Percentiles rank a stretch among this genome's conserved stretches.
These are phyloP conservation scores for Watsonalla binaria DNA, from an alignment of 2,888 invertebrate species.

Conservation along the genomic window DNA sequence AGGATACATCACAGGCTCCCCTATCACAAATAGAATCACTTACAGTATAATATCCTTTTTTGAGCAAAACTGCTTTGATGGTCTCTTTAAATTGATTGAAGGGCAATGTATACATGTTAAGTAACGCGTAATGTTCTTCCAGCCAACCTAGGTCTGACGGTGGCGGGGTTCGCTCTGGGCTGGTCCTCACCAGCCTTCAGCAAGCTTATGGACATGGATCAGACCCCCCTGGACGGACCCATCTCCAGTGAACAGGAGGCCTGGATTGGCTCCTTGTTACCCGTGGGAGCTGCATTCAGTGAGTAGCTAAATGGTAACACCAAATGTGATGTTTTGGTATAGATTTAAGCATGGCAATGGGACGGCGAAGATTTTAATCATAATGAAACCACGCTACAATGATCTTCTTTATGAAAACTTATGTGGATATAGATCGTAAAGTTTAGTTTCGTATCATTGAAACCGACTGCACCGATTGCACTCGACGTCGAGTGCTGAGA, in stretches of 20 bases:
- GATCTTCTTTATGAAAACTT: too few relatives aligned
- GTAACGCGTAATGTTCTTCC: background rate
- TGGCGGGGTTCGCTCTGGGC: background rate
- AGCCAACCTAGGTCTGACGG: background rate
- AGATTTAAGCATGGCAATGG: background rate
- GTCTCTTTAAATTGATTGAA: too few relatives aligned
- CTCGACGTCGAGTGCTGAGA: too few relatives aligned
- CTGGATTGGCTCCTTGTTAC: constrained; percentile 73
- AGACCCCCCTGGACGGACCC: background rate
- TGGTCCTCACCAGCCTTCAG: background rate
- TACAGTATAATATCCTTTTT: too few relatives aligned
- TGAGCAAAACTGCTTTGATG: too few relatives aligned
- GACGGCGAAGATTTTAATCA: too few relatives aligned
- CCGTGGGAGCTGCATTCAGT: constrained; percentile 54
- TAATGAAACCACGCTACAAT: too few relatives aligned
- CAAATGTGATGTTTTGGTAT: background rate
- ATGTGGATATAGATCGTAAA: too few relatives aligned
- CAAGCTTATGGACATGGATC: background rate
- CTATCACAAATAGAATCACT: too few relatives aligned
- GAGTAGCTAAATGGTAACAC: background rate
- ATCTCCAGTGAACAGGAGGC: constrained; percentile 51
- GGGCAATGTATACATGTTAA: background rate
- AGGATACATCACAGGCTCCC: too few relatives aligned
- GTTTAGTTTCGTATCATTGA: too few relatives aligned
- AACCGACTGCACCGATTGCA: too few relatives aligned